phyloP scores from a whole-genome alignment of 2,113 vertebrate genomes.

The Hymenochirus boettgeri region DNA sequence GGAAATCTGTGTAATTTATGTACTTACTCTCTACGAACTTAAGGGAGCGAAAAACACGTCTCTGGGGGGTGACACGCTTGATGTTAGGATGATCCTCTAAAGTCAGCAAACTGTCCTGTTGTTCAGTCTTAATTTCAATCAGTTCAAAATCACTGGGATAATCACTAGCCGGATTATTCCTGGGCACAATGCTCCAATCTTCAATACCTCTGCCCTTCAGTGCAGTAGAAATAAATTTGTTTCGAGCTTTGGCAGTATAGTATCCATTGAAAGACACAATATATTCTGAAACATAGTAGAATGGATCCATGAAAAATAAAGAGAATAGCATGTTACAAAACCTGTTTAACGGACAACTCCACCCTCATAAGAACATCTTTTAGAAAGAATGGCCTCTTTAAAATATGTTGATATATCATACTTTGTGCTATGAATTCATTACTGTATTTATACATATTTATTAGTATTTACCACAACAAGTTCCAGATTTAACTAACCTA shows the following conservation, averaged over 20 bases:
- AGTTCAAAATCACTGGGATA: constrained; percentile 97
- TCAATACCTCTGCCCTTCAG: constrained; percentile 69
- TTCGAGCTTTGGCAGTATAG: constrained; percentile 89
- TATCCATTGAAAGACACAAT: constrained; percentile 91
- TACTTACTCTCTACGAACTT: constrained; percentile 82
- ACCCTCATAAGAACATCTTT: too few relatives aligned
- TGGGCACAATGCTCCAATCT: constrained; percentile 89
- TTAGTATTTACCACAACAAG: too few relatives aligned
- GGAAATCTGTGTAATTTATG: too few relatives aligned
- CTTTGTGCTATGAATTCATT: too few relatives aligned
- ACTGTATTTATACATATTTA: too few relatives aligned
- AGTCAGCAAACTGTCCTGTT: constrained; percentile 71
- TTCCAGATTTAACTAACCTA: too few relatives aligned
- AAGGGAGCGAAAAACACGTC: constrained; percentile 87
- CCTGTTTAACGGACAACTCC: too few relatives aligned
- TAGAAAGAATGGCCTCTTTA: too few relatives aligned
- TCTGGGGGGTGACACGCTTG: constrained; percentile 91
- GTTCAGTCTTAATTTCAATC: constrained; percentile 83
- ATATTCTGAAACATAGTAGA: constrained; percentile 75
- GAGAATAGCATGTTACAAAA: too few relatives aligned
- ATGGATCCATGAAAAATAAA: too few relatives aligned
- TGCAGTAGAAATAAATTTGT: constrained; percentile 90
- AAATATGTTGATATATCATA: too few relatives aligned
- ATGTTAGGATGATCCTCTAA: constrained; percentile 93
- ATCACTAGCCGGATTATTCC: constrained; percentile 92